Base-by-base conservation (phyloP, 2,888 invertebrate genomes). In the Saturnia pavonia region DNA sequence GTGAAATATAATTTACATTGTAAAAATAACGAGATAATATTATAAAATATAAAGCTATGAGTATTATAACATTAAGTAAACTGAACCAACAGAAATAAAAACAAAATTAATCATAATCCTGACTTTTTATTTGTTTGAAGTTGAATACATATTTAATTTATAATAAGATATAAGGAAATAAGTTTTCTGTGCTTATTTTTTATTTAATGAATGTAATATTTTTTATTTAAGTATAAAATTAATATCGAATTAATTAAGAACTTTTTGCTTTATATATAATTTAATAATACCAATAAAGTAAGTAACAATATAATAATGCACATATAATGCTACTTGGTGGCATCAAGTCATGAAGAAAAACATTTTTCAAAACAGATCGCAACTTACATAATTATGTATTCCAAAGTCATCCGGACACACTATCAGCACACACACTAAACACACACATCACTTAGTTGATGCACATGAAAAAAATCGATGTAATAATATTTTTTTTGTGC, bases 381-480 rank as follows among this genome's bases (percentile, higher is more conserved):
- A 60, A 65, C 65, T 65, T 65, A 65, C 65, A 65, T 65, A n/a
- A 65, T 40, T 40, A 40, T 19, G 1, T 40, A 65, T 40, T 40
- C 34, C 34, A 40, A 65, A 40, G 11, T 65, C 65, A 65, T 65
- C 65, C 65, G 65, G n/a, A 19, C 34, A 40, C 65, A 65, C 65
- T 65, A 40, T 40, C 1, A 65, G 25, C 34, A 65, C 65, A 40
- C 40, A 40, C 65, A 65, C 65, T n/a, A 40, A 65, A 40, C 65
- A 65, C 65, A 40, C 65, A 65, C 65, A 65, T 65, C 65, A 65
- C 65, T 65, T 40, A 65, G 65, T 65, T 40, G 65, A 40, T 65
- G 65, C 65, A 65, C 65, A 65, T 65, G 65, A 40, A 65, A 63
- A 65, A 65, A 65, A 65, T 65, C 65, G 65, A 65, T 65, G 65